Evolutionary conservation across 2,888 invertebrate genomes (phyloP).

Genomic region (Aphidoletes aphidimyza): DNA sequence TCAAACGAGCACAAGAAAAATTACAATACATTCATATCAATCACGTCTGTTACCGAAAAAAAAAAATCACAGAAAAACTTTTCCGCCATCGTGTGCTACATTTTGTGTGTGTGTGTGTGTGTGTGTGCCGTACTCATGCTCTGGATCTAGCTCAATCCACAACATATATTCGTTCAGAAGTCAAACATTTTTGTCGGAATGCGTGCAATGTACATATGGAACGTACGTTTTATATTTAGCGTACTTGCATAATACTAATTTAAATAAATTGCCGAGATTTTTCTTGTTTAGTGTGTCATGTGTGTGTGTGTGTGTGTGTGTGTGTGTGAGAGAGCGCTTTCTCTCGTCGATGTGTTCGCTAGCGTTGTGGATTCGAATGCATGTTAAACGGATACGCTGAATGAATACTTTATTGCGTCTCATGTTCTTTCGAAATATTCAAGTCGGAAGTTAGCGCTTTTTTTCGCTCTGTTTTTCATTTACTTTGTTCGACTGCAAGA

Average conservation of each 20-base stretch:
- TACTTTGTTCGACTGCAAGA: neutral
- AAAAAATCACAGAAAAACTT: neutral
- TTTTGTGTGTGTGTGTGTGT: too few relatives aligned
- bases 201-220: neutral
- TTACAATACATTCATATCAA: slow-evolving; percentile 52
- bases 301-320: too few relatives aligned
- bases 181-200: neutral
- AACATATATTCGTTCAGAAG: neutral
- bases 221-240: neutral
- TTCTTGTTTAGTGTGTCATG: slow-evolving; percentile 1
- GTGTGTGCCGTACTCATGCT: too few relatives aligned
- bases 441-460: neutral
- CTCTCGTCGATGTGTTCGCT: too few relatives aligned
- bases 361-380: neutral
- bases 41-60: neutral
- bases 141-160: neutral
- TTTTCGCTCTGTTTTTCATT: neutral
- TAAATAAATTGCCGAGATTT: slow-evolving; percentile 41
- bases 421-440: neutral
- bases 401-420: slow-evolving; percentile 24
- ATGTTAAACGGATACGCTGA: slow-evolving; percentile 34
- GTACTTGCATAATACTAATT: slow-evolving; percentile 45
- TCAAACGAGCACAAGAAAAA: slow-evolving; percentile 40
- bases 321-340: too few relatives aligned
- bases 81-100: neutral